A percentile compares a stretch with the other conserved stretches of the same genome.
Evolutionary conservation across 2,113 vertebrate species (phyloP).

Genomic region (Eulemur rufifrons): DNA sequence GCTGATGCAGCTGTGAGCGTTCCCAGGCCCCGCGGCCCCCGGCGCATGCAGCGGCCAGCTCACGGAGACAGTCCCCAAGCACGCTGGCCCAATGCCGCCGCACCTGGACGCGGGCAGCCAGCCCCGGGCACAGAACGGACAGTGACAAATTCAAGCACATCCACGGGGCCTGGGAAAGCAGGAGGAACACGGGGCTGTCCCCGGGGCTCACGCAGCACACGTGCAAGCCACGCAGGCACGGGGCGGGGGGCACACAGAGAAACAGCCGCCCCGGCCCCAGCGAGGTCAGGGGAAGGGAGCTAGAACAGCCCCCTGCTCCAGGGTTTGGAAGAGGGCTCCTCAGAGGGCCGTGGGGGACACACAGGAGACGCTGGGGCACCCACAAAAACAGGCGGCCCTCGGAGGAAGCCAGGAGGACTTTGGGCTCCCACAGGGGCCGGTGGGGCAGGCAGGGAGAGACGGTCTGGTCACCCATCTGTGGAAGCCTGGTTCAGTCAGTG

Average conservation of each 20-base stretch:
- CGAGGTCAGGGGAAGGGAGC: neutral
- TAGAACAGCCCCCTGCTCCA: rapidly evolving
- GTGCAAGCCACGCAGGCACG: neutral
- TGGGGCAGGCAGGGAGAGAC: rapidly evolving
- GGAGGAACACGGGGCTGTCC: neutral
- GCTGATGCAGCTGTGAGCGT: neutral
- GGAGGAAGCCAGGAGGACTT: neutral
- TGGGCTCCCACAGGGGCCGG: rapidly evolving
- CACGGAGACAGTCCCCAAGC: neutral
- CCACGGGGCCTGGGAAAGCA: neutral
- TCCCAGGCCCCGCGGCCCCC: neutral
- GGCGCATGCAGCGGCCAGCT: neutral
- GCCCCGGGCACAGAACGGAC: neutral
- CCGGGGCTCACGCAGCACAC: rapidly evolving
- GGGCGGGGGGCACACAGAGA: rapidly evolving
- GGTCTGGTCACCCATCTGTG: rapidly evolving
- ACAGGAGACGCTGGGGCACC: neutral
- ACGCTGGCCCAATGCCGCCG: neutral
- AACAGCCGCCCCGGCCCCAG: rapidly evolving
- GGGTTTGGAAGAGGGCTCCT: neutral
- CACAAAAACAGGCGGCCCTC: rapidly evolving
- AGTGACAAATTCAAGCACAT: neutral
- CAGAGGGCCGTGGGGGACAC: neutral
- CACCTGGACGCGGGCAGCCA: neutral
- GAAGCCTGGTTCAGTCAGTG: neutral